Conservation (phyloP, 2,888 invertebrate species). For the Pedicia rivosa region DNA sequence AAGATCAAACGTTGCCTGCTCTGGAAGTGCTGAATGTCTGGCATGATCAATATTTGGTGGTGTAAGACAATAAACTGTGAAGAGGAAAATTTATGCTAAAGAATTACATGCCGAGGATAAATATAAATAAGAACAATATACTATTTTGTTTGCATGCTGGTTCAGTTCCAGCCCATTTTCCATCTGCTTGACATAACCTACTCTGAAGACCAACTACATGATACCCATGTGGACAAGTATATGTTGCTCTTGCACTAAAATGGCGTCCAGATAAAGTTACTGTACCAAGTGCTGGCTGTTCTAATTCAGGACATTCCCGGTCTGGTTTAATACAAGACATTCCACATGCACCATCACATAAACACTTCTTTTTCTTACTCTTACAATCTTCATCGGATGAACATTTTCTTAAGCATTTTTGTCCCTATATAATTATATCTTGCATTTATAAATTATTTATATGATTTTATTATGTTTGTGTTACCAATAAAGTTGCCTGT, state of each 20-base stretch:
- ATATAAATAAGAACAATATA: conserved; percentile 19
- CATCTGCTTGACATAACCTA: conserved; percentile 82
- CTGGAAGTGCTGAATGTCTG: conserved; percentile 71
- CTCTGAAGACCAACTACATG: conserved; percentile 76
- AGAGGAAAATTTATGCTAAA: not conserved
- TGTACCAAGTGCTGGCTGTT: conserved; percentile 59
- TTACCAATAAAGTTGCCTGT: conserved; percentile 58
- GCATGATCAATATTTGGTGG: conserved; percentile 76
- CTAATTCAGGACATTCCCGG: conserved; percentile 70
- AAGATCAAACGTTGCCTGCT: conserved; percentile 77
- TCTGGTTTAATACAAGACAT: conserved; percentile 96
- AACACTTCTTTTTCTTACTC: conserved; percentile 89
- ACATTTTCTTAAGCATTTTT: conserved; percentile 84
- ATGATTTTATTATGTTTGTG: conserved; percentile 14
- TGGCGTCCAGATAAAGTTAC: conserved; percentile 60
- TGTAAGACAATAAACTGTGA: conserved; percentile 62
- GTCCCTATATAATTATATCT: conserved; percentile 39
- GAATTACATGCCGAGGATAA: no score
- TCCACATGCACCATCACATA: conserved; percentile 94
- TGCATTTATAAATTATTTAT: no score
- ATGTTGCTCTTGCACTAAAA: conserved; percentile 66
- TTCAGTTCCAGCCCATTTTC: conserved; percentile 71
- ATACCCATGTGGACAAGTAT: conserved; percentile 77
- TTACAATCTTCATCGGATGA: conserved; percentile 91
- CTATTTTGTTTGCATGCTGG: conserved; percentile 77